Evolutionary conservation across 2,113 vertebrate genomes (phyloP).

Genomic region (Apus apus): DNA sequence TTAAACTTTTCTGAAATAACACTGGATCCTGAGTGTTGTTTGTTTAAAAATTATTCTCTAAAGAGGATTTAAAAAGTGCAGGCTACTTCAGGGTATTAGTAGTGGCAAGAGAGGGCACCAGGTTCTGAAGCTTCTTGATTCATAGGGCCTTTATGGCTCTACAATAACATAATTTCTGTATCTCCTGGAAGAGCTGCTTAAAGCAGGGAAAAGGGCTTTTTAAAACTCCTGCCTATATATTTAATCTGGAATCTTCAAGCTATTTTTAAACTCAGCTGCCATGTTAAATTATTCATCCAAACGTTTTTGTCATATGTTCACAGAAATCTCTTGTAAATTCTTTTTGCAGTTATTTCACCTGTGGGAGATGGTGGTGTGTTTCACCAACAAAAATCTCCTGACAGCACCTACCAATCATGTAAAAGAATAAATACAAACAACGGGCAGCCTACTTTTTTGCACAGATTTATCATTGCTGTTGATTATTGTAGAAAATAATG

Average conservation of each 20-base stretch:
- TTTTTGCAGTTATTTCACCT: not conserved
- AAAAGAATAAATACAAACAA: not conserved
- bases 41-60: not conserved
- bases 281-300: constrained; percentile 12
- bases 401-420: not conserved
- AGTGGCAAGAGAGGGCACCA: not conserved
- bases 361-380: not conserved
- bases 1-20: constrained; percentile 51
- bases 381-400: not conserved
- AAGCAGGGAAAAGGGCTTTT: not conserved
- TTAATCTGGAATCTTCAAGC: not conserved
- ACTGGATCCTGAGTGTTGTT: constrained; percentile 20
- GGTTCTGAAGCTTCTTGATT: not conserved
- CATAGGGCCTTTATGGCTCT: not conserved
- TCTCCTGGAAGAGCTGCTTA: not conserved
- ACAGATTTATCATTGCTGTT: not conserved
- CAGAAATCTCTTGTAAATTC: not conserved
- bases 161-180: not conserved
- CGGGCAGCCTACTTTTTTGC: not conserved
- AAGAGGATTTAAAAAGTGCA: not conserved
- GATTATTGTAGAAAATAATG: not conserved
- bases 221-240: not conserved
- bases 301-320: not conserved
- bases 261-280: not conserved
- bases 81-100: not conserved